Conservation (phyloP, 2,888 invertebrate species). For the Volucella zonaria region DNA sequence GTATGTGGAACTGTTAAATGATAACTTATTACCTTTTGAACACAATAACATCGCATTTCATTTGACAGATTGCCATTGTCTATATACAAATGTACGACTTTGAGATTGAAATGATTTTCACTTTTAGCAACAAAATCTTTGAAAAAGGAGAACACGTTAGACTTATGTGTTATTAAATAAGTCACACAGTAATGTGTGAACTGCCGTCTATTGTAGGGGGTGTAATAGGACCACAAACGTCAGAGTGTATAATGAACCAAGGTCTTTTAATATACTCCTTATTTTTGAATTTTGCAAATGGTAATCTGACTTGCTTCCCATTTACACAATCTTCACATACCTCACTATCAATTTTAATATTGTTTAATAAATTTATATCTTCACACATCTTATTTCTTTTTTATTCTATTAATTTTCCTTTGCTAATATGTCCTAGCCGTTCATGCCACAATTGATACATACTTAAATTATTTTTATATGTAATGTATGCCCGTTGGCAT, state of each 20-base stretch:
- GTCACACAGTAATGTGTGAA: slow-evolving; percentile 77
- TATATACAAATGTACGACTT: slow-evolving; percentile 9
- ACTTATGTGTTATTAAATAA: slow-evolving; percentile 76
- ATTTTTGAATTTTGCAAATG: slow-evolving; percentile 76
- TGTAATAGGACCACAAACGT: slow-evolving; percentile 78
- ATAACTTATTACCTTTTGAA: slow-evolving; percentile 76
- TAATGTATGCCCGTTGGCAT: not conserved
- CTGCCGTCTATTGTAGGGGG: slow-evolving; percentile 75
- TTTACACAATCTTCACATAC: slow-evolving; percentile 78
- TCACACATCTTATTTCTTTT: slow-evolving; percentile 39
- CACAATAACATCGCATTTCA: slow-evolving; percentile 76
- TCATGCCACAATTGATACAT: slow-evolving; percentile 46
- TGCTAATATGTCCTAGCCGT: slow-evolving; percentile 35
- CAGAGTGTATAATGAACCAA: slow-evolving; percentile 77
- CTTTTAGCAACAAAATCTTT: slow-evolving; percentile 67
- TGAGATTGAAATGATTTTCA: slow-evolving; percentile 6
- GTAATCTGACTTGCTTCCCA: slow-evolving; percentile 78
- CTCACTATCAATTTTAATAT: slow-evolving; percentile 34
- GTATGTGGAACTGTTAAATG: slow-evolving; percentile 79
- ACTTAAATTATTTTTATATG: not conserved
- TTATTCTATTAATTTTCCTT: slow-evolving; percentile 31
- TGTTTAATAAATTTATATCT: slow-evolving; percentile 28
- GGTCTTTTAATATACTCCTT: slow-evolving; percentile 75
- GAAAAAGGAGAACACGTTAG: slow-evolving; percentile 76
- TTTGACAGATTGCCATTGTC: slow-evolving; percentile 72